phyloP scores from a whole-genome alignment of 1,140 invertebrate genomes.

The Danaus plexippus region DNA sequence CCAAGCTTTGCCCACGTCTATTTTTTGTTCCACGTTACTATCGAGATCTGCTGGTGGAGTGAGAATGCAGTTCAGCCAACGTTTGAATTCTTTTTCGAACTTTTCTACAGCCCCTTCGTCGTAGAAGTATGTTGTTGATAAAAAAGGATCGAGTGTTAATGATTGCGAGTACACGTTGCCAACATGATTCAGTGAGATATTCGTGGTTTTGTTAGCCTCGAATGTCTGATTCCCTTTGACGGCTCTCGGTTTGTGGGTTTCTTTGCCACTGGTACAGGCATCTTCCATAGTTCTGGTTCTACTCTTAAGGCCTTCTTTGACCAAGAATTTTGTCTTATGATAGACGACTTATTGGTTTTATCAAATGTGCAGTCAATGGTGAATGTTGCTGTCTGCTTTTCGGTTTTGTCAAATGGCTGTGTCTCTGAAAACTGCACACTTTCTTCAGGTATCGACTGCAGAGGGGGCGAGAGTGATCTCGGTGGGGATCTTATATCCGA shows the following conservation, averaged over 20 bases:
- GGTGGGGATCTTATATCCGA: conserved; percentile 49
- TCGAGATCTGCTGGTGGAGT: conserved; percentile 83
- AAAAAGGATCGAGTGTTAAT: conserved; percentile 78
- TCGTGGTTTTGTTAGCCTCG: conserved; percentile 36
- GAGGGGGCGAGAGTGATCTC: conserved; percentile 50
- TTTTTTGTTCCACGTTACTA: conserved; percentile 74
- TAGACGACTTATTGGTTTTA: conserved; percentile 25
- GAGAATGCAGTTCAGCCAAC: conserved; percentile 90
- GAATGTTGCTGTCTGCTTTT: conserved; percentile 46
- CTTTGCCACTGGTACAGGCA: conserved; percentile 35
- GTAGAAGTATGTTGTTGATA: conserved; percentile 79
- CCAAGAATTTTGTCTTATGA: conserved; percentile 38
- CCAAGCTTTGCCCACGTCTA: conserved; percentile 83
- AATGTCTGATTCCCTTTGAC: conserved; percentile 39
- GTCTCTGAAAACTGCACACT: conserved; percentile 48
- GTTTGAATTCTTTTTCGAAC: conserved; percentile 86
- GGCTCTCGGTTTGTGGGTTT: conserved; percentile 36
- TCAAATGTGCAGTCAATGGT: conserved; percentile 57
- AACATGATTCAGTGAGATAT: conserved; percentile 41
- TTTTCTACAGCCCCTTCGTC: conserved; percentile 85
- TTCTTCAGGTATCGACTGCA: conserved; percentile 68
- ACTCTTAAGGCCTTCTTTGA: conserved; percentile 51
- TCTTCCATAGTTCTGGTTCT: conserved; percentile 55
- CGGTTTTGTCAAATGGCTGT: conserved; percentile 41
- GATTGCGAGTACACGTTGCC: conserved; percentile 72